Percentiles rank a stretch among this genome's conserved stretches.
phyloP scores from a whole-genome alignment of 2,797 vertebrate species.

The Lophius americanus region DNA sequence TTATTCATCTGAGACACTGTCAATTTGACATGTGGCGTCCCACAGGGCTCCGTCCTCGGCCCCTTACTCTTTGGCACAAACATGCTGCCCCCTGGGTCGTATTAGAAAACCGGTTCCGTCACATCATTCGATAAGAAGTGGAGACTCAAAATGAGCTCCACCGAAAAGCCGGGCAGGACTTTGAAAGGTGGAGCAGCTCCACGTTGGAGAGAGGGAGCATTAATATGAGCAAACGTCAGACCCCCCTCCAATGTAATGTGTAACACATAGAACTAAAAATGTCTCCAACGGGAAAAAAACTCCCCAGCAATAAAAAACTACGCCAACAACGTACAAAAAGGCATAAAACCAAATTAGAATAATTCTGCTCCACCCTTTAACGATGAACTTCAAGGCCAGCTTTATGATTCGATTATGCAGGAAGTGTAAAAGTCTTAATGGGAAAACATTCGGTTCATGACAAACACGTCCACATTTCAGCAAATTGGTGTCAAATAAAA shows the following conservation, averaged over 20 bases:
- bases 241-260: neutral
- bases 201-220: neutral
- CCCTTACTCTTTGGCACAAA: too few relatives aligned
- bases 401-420: too few relatives aligned
- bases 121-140: too few relatives aligned
- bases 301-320: constrained; percentile 17
- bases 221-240: constrained; percentile 1
- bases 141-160: too few relatives aligned
- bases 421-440: too few relatives aligned
- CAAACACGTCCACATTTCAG: constrained; percentile 28
- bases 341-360: constrained; percentile 31
- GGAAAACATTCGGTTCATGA: constrained; percentile 18
- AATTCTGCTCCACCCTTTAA: neutral
- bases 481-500: constrained; percentile 40
- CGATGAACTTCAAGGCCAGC: constrained; percentile 4
- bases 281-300: constrained; percentile 11
- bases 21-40: too few relatives aligned
- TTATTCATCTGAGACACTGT: too few relatives aligned
- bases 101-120: too few relatives aligned
- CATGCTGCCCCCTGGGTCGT: too few relatives aligned
- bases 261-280: too few relatives aligned
- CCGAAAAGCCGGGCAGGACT: too few relatives aligned
- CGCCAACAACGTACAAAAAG: neutral
- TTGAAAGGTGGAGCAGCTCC: neutral
- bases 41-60: too few relatives aligned